Evolutionary conservation across 2,888 invertebrate species (phyloP), one percentile per base, ranked within the genome.

Genomic region (Diogma glabrata): DNA sequence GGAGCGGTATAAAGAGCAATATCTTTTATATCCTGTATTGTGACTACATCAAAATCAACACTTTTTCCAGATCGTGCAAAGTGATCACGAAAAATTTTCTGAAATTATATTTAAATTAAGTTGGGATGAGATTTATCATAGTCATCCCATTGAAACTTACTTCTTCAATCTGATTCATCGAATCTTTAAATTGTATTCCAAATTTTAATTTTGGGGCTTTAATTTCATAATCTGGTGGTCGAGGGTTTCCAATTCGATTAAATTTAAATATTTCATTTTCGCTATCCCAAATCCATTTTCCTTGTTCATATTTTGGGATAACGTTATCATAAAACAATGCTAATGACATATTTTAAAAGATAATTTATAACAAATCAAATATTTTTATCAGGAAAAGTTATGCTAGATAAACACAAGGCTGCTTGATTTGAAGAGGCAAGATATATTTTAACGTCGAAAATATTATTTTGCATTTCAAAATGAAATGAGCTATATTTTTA

Each of bases 1-100:
- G 67, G 67, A 38, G 66, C 60, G 6, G 66, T 55, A 46, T 63
- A 69, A 4, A 68, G 52, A 3, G 64, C 64, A 23, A 69, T 38
- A 55, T 67, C 61, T 19, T 66, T 65, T 4, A 69, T 60, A 54
- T 69, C 69, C 43, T 64, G 62, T 10, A 68, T 56, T 3, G 63
- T 58, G 33, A 69, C 58, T 0, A 62, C 59, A 43, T 66, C 64
- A 5, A 55, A 54, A 54, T 69, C 69, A 24, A 58, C 59, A 3
- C 60, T 57, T 3, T 36, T 51, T 1, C 56, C 52, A 3, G 59
- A 26, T 3, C 64, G 59, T 10, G 59, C 51, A 53, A 62, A 69
- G n/a, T 51, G 28, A 22, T 50, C 40, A 5, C 52, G 43, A 30
- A 57, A 53, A 23, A 54, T 53, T 14, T 53, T 38, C 55, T n/a